Conservation (phyloP, 2,888 invertebrate species). For the Epicampocera succincta region DNA sequence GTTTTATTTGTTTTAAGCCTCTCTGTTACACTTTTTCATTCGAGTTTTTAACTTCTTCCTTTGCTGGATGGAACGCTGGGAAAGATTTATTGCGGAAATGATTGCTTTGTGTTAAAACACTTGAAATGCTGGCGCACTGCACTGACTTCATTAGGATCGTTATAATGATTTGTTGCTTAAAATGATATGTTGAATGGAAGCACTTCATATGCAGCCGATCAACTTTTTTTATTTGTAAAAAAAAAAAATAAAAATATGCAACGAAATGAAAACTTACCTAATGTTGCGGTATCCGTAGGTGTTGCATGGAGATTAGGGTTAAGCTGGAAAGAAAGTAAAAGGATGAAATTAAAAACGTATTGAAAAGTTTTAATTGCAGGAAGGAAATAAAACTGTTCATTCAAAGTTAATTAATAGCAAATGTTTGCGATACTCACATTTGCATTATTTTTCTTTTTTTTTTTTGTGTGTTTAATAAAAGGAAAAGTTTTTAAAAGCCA, state of each 20-base stretch:
- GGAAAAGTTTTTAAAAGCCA: too few species aligned
- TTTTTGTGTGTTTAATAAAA: too few species aligned
- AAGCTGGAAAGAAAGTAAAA: conserved; percentile 60
- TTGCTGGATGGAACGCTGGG: conserved; percentile 9
- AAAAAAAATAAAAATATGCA: not conserved
- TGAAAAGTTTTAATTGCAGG: conserved; percentile 38
- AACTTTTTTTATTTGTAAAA: conserved; percentile 5
- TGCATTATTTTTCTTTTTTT: too few species aligned
- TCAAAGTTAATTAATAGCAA: not conserved
- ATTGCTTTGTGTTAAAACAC: conserved; percentile 32
- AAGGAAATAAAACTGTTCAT: conserved; percentile 33
- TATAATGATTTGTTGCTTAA: conserved; percentile 27
- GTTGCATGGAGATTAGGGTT: conserved; percentile 65
- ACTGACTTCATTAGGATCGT: conserved; percentile 48
- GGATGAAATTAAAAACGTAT: conserved; percentile 52
- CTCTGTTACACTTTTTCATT: conserved; percentile 34
- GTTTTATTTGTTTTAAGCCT: conserved; percentile 23
- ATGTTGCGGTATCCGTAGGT: conserved; percentile 67
- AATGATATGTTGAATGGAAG: not conserved
- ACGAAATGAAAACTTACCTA: conserved; percentile 55
- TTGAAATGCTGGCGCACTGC: conserved; percentile 3
- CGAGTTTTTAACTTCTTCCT: not conserved
- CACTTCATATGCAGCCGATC: not conserved
- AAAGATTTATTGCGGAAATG: conserved; percentile 69
- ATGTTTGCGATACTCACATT: too few species aligned